Evolutionary conservation across 2,888 invertebrate genomes (phyloP), one percentile per base, ranked within the genome.

Genomic region (Noctua pronuba): DNA sequence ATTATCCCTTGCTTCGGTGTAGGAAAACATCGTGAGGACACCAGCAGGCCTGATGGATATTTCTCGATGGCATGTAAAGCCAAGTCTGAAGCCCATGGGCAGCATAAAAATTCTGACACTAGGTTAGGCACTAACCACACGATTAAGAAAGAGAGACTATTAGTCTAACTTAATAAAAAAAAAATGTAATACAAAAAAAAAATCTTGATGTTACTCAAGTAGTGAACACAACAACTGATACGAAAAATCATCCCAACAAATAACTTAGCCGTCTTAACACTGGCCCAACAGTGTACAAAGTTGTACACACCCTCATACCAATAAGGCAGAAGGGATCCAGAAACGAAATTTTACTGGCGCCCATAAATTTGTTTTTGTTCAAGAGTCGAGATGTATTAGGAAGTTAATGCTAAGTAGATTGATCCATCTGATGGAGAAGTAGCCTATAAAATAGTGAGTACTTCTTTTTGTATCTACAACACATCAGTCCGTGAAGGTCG

Each of bases 371-470:
- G 82, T 88, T 85, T 85, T 88, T 88, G 71, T 84, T 88, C 81
- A 77, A 84, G 87, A 87, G 73, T 76, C 80, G 75, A 80, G 68
- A 85, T 65, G 81, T 85, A 85, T 85, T 85, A 80, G 77, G 81
- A 85, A 81, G 78, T 88, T 87, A 88, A 88, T 88, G 88, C 85
- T 87, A 88, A 88, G 87, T 87, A 88, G 78, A 87, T 88, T 88
- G 87, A 85, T 85, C 83, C 77, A 79, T 83, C 78, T 77, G 83
- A 80, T 64, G 69, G 72, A 82, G 74, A 77, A 74, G 71, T 73
- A 69, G 49, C 11, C 77, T 35, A 80, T 86, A 82, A 87, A 84
- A 77, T 67, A 76, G 77, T 60, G 75, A 80, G 77, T 75, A 77
- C 52, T 73, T 79, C 46, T 75, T 70, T 77, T 64, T 73, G 80